Base-by-base conservation (phyloP, 2,113 vertebrate genomes). In the Sclerurus mexicanus region DNA sequence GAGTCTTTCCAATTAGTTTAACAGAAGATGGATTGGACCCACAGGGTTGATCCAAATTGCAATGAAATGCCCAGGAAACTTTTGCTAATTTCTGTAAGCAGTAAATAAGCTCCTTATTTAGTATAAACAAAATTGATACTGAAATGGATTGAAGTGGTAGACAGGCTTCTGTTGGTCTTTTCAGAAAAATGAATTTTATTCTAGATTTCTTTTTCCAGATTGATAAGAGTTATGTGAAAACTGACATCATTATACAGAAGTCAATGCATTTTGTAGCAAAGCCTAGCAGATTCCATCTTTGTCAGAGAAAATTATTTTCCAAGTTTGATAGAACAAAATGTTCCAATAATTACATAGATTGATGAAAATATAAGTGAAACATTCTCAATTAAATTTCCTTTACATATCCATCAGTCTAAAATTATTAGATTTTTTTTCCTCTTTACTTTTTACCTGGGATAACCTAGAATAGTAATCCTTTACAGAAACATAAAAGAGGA, bases 1-100 rank as follows among this genome's bases (percentile, higher is more conserved):
- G 8, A 91, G 10, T 78, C 68, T 85, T 85, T 95, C 77, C 86
- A 87, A 89, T 91, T 81, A 87, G 60, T 87, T 87, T 85, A 95
- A 52, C 53, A 72, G 52, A 67, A 95, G 60, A 94, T 66, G 24
- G 9, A 92, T 87, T 94, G 40, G 66, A 92, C 74, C 49, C 64
- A 81, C 25, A 69, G 49, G 42, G 37, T 68, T 76, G 60, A 91
- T 85, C 24, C 58, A 94, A 94, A 93, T 82, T 87, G 60, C 53
- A 87, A 21, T 58, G 49, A 93, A 82, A 37, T 24, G 37, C 49
- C 16, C 30, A 60, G 56, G 53, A 95, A 94, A 75, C 18, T 25
- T 79, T 89, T 78, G 18, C 5, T 95, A 92, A 81, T 91, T 82
- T 93, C 76, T 84, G 18, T 52, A 52, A 78, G 30, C 20, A 95